Percentiles rank a stretch among this genome's conserved stretches.
Conservation (phyloP, 2,888 invertebrate genomes). For the Thymelicus acteon region DNA sequence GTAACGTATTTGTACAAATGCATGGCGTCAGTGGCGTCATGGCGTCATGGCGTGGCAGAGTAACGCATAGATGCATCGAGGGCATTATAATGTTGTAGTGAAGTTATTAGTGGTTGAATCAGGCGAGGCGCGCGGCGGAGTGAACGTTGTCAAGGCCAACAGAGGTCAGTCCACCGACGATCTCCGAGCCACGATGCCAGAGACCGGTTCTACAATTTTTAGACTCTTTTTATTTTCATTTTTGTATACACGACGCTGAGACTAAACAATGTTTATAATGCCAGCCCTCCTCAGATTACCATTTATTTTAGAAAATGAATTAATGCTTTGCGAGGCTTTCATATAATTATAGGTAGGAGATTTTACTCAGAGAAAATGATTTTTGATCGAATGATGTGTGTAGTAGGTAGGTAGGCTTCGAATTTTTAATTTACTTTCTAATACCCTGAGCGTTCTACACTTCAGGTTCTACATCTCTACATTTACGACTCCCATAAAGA, state of each 20-base stretch:
- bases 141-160: slow-evolving; percentile 84
- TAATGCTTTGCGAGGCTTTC: slow-evolving; percentile 30
- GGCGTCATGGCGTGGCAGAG: slow-evolving; percentile 53
- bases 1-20: slow-evolving; percentile 21
- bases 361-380: slow-evolving; percentile 16
- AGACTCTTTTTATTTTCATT: slow-evolving; percentile 84
- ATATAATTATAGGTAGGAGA: slow-evolving; percentile 32
- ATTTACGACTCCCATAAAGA: no score
- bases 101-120: slow-evolving; percentile 81
- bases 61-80: slow-evolving; percentile 73
- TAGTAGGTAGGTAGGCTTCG: background rate
- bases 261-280: slow-evolving; percentile 83
- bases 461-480: no score
- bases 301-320: slow-evolving; percentile 66
- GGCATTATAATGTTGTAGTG: slow-evolving; percentile 78
- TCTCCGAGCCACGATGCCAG: slow-evolving; percentile 78
- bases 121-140: slow-evolving; percentile 73
- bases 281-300: slow-evolving; percentile 79
- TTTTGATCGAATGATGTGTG: slow-evolving; percentile 7
- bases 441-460: background rate
- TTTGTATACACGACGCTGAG: slow-evolving; percentile 82
- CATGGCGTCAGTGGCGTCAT: slow-evolving; percentile 47
- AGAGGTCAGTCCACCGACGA: slow-evolving; percentile 83
- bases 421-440: slow-evolving; percentile 17
- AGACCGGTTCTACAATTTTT: slow-evolving; percentile 84